phyloP scores from a whole-genome alignment of 2,888 invertebrate genomes.

The Seira ritae region DNA sequence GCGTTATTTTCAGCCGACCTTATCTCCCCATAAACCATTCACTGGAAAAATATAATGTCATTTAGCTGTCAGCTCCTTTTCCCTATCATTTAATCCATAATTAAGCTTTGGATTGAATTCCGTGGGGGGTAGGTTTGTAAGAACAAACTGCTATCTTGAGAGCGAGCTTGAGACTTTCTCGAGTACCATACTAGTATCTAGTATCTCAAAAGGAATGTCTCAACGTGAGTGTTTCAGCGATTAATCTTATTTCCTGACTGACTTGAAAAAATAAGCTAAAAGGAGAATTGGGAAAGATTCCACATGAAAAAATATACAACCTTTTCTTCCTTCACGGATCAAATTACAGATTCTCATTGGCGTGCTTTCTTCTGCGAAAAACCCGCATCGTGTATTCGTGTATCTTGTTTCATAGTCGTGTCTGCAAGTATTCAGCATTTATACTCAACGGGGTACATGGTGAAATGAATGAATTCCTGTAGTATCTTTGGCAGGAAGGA shows the following conservation, averaged over 20 bases:
- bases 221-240: neutral
- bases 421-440: neutral
- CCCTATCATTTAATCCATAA: conserved; percentile 18
- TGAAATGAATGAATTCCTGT: conserved; percentile 20
- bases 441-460: neutral
- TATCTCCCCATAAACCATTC: neutral
- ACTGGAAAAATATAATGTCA: conserved; percentile 16
- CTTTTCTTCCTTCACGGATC: too few species aligned
- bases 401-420: neutral
- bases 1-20: neutral
- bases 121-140: neutral
- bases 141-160: neutral
- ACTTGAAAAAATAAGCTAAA: neutral
- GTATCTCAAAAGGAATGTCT: too few species aligned
- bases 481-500: neutral
- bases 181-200: neutral
- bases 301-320: neutral
- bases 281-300: neutral
- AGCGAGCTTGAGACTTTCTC: neutral
- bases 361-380: too few species aligned
- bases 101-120: conserved; percentile 4
- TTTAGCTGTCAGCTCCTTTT: conserved; percentile 9
- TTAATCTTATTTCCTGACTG: conserved; percentile 23
- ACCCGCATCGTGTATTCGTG: too few species aligned
- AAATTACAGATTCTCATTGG: too few species aligned